A percentile compares a stretch with the other conserved stretches of the same genome.
Evolutionary conservation across 2,888 invertebrate genomes (phyloP).

Genomic region (Abrostola triplasia): DNA sequence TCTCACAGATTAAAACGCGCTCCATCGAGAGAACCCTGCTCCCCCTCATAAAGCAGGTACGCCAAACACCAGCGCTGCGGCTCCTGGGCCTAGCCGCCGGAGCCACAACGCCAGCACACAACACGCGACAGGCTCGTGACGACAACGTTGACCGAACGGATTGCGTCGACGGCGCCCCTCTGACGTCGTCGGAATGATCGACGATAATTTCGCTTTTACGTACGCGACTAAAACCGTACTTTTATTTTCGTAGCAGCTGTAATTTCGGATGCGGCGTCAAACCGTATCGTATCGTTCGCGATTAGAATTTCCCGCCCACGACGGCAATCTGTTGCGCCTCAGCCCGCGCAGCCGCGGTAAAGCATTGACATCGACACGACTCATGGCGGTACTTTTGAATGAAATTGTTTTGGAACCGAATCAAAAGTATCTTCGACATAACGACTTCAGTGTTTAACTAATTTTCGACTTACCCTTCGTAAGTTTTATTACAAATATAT

Average conservation of each 20-base stretch:
- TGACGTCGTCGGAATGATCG: slow-evolving; percentile 76
- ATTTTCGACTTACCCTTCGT: slow-evolving; percentile 5
- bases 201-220: slow-evolving; percentile 77
- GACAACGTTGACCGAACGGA: slow-evolving; percentile 56
- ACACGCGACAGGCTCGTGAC: slow-evolving; percentile 56
- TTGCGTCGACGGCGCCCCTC: slow-evolving; percentile 66
- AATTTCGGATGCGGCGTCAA: slow-evolving; percentile 70
- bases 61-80: slow-evolving; percentile 63
- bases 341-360: slow-evolving; percentile 74
- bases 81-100: slow-evolving; percentile 37
- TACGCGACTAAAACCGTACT: slow-evolving; percentile 74
- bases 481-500: background rate
- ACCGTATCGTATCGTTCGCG: slow-evolving; percentile 70
- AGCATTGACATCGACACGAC: slow-evolving; percentile 56
- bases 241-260: slow-evolving; percentile 78
- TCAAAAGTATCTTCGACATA: slow-evolving; percentile 12
- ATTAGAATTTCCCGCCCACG: slow-evolving; percentile 82
- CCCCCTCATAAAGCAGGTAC: slow-evolving; percentile 98
- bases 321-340: slow-evolving; percentile 83
- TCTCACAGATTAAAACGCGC: slow-evolving; percentile 96
- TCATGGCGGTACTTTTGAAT: slow-evolving; percentile 70
- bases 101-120: slow-evolving; percentile 16
- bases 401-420: slow-evolving; percentile 22
- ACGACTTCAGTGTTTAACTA: slow-evolving; percentile 6
- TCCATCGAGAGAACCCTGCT: slow-evolving; percentile 98